phyloP scores from a whole-genome alignment of 2,113 vertebrate genomes.

The Prochilodus magdalenae region DNA sequence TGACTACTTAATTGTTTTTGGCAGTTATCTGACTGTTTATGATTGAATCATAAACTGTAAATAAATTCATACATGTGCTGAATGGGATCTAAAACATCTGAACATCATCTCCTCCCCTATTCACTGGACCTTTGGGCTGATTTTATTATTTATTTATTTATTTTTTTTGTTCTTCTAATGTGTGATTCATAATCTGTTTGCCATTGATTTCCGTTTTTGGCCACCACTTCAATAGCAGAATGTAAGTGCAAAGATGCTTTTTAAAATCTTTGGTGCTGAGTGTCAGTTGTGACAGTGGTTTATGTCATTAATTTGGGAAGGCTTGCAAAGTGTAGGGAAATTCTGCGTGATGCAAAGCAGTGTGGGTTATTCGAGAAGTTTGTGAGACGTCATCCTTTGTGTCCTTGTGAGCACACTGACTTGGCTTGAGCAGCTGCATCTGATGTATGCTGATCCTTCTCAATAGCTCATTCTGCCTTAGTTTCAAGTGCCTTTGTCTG shows the following conservation, averaged over 20 bases:
- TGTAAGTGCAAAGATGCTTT: background rate
- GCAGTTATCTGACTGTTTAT: too few species aligned
- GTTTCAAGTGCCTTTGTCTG: constrained; percentile 31
- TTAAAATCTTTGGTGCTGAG: background rate
- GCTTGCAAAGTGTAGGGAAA: constrained; percentile 14
- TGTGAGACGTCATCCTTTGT: constrained; percentile 9
- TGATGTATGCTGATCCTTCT: constrained; percentile 29
- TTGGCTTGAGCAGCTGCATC: constrained; percentile 37
- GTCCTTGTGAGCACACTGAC: background rate
- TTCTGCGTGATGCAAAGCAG: background rate
- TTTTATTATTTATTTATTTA: too few species aligned
- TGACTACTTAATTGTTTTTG: too few species aligned
- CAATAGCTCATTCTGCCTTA: constrained; percentile 28
- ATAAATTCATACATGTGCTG: background rate
- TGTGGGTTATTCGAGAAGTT: background rate
- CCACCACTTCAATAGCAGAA: background rate
- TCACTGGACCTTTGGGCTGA: background rate
- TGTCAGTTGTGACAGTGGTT: background rate
- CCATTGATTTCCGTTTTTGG: background rate
- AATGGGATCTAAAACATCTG: too few species aligned
- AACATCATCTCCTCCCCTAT: background rate
- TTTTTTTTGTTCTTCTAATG: background rate
- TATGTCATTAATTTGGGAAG: constrained; percentile 2
- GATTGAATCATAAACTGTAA: too few species aligned
- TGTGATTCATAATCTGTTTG: background rate